Base-by-base conservation (phyloP, 2,888 invertebrate genomes). In the Rhaphigaster nebulosa region DNA sequence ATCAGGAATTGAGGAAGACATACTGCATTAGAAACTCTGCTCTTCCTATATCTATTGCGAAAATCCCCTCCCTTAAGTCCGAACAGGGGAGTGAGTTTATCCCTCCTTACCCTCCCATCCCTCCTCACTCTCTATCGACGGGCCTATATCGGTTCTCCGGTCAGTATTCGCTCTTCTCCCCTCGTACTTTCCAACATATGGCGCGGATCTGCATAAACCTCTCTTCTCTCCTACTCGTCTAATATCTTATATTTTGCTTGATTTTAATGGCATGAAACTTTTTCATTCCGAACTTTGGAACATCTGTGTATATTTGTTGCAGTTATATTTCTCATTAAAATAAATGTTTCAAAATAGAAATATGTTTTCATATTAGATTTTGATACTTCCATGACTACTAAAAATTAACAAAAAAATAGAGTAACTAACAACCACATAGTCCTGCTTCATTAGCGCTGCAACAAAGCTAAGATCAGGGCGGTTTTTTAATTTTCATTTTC, bases 21-120 rank as follows among this genome's bases (percentile, higher is more conserved):
- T 65, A 65, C 20, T 76, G 70, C 20, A 76, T 76, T 38, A 76
- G 20, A 20, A 15, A 34, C 70, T 12, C 34, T 23, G 0, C 20
- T 38, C 38, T 76, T 26, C 8, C 38, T 18, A 70, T 70, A 70
- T 70, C 70, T 76, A 76, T 76, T 76, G 70, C 70, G 70, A 76
- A 76, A 34, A 76, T 76, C 70, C 38, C 38, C 29, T 76, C 20
- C 70, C 8, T 76, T 20, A 76, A 76, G 70, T 76, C 38, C 20
- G 70, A 76, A 76, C 5, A 20, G 38, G 10, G 38, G 65, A 65
- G 18, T 23, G 70, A 76, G 70, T 76, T 76, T 76, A 76, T 76
- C 70, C 70, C 70, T 70, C 34, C 70, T 70, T 70, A 70, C 18
- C 20, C 34, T 6, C 34, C 34, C 70, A 5, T 15, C 18, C 34